These are phyloP conservation scores for Platichthys stellatus DNA, from an alignment of 2,113 vertebrate species.

Conservation along the genomic window DNA sequence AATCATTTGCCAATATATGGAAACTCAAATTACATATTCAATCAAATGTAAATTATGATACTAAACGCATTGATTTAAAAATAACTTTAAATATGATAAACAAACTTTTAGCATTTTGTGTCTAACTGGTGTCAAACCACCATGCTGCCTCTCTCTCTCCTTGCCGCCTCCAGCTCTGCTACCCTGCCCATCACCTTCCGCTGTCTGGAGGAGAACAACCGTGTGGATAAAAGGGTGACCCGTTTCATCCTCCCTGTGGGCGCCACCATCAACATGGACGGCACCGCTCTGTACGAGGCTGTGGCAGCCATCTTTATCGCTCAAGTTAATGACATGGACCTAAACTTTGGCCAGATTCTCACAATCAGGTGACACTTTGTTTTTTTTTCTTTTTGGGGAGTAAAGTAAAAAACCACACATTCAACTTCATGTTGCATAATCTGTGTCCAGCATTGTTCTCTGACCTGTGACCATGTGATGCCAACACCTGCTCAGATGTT, in stretches of 20 bases:
- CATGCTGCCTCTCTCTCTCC: not conserved
- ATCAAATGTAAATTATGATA: too few relatives aligned
- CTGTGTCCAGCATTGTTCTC: not conserved
- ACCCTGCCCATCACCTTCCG: conserved; percentile 97
- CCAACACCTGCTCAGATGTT: not conserved
- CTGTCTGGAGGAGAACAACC: conserved; percentile 94
- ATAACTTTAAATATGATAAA: too few relatives aligned
- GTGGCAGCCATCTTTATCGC: conserved; percentile 98
- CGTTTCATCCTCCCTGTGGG: conserved; percentile 95
- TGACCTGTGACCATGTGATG: not conserved
- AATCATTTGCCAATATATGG: too few relatives aligned
- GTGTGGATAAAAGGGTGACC: conserved; percentile 92
- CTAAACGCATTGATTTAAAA: too few relatives aligned
- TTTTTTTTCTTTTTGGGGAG: too few relatives aligned
- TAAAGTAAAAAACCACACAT: too few relatives aligned
- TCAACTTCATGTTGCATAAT: not conserved
- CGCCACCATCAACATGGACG: conserved; percentile 98
- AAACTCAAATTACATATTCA: too few relatives aligned
- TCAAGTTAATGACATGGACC: conserved; percentile 96
- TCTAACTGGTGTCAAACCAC: not conserved
- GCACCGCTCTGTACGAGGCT: conserved; percentile 94
- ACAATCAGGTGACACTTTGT: conserved; percentile 89
- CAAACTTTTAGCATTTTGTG: not conserved
- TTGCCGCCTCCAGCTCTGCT: conserved; percentile 84
- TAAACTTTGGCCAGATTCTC: conserved; percentile 97